Percentiles rank a stretch among this genome's conserved stretches.
These are phyloP conservation scores for Myodes glareolus DNA, from an alignment of 2,113 vertebrate species.

Conservation along the genomic window DNA sequence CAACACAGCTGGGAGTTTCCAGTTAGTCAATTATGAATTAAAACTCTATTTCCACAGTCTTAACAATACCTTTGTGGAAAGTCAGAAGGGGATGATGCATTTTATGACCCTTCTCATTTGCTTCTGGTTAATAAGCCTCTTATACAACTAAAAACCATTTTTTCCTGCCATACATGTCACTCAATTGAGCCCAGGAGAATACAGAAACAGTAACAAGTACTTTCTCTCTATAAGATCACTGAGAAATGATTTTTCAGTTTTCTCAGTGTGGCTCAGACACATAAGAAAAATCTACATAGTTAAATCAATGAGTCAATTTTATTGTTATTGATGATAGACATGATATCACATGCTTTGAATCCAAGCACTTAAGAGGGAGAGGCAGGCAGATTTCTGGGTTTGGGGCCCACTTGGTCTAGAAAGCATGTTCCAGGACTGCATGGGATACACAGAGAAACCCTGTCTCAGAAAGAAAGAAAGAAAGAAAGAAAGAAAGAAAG, in stretches of 20 bases:
- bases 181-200: background rate
- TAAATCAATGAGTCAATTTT: background rate
- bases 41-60: background rate
- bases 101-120: background rate
- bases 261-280: background rate
- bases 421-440: background rate
- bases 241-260: background rate
- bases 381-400: background rate
- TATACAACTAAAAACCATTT: background rate
- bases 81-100: fast-evolving
- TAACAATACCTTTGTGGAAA: background rate
- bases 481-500: no score
- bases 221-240: background rate
- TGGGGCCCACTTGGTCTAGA: background rate
- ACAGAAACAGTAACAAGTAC: background rate
- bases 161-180: fast-evolving
- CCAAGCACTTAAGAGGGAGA: background rate
- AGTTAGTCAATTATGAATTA: background rate
- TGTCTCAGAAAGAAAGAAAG: background rate
- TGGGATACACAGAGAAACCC: background rate
- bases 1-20: background rate
- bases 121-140: background rate
- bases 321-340: background rate
- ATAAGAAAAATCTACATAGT: background rate
- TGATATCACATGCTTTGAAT: background rate